Evolutionary conservation across 2,888 invertebrate species (phyloP).

Genomic region (Atherix ibis): DNA sequence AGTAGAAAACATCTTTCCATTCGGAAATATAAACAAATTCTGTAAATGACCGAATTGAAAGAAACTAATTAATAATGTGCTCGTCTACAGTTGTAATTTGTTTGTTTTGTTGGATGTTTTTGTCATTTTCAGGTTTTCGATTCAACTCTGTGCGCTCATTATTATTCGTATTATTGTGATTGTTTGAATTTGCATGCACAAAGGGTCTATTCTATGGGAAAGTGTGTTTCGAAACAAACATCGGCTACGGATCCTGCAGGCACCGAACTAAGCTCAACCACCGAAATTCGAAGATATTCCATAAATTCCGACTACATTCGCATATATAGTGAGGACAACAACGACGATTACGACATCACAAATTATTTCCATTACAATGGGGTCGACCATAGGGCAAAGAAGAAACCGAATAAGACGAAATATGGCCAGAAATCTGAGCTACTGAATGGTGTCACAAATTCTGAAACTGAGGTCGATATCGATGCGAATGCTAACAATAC

Average conservation of each 20-base stretch:
- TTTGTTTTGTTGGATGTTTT: constrained; percentile 2
- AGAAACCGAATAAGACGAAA: too few relatives aligned
- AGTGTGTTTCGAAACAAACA: constrained; percentile 32
- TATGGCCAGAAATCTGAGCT: too few relatives aligned
- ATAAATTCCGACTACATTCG: constrained; percentile 8
- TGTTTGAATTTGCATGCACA: constrained; percentile 5
- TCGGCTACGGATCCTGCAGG: constrained; percentile 24
- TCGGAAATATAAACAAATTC: too few relatives aligned
- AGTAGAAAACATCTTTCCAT: too few relatives aligned
- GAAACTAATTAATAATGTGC: not conserved
- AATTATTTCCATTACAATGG: too few relatives aligned
- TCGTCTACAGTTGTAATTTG: not conserved
- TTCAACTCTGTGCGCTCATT: constrained; percentile 5
- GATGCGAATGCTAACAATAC: too few relatives aligned
- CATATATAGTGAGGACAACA: constrained; percentile 7
- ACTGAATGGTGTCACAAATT: too few relatives aligned
- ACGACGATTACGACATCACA: constrained; percentile 8
- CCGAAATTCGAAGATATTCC: constrained; percentile 6
- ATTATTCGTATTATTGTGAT: too few relatives aligned
- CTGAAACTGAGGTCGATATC: too few relatives aligned
- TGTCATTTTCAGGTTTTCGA: constrained; percentile 6
- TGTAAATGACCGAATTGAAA: too few relatives aligned
- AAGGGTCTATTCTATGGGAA: constrained; percentile 26
- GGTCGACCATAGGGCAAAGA: too few relatives aligned
- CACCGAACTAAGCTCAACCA: constrained; percentile 15